Evolutionary conservation across 53 echinoderm and acorn worm species (phyloP), one percentile per base, ranked within the genome.

Genomic region (Luidia sarsii): DNA sequence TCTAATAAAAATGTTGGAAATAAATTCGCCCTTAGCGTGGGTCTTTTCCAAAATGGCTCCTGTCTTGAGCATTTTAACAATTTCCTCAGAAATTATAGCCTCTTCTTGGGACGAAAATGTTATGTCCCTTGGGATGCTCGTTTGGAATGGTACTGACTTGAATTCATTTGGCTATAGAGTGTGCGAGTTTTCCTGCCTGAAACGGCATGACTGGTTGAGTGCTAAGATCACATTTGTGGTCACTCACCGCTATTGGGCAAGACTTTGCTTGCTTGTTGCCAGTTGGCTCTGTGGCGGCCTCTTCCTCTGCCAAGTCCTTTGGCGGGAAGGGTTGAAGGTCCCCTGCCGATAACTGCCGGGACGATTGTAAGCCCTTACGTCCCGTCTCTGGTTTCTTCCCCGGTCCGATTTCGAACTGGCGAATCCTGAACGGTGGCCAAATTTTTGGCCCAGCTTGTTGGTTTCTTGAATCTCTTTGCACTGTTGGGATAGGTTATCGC

Each of bases 321-420:
- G 55, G 55, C 50, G 55, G 22, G 55, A 11, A 27, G 19, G 20
- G 19, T 15, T 59, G 14, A 21, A 21, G 22, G 20, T n/a, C 25
- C 21, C 21, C n/a, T n/a, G n/a, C n/a, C n/a, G n/a, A n/a, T n/a
- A n/a, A n/a, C n/a, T n/a, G 53, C n/a, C n/a, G n/a, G 25, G 7
- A 4, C 21, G 22, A 23, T 27, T 11, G 55, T 54, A 21, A 27
- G 19, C 25, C 21, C 55, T 54, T 21, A 54, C 55, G 7, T 27
- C 0, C 0, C 7, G 15, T 1, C 22, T 19, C 7, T 14, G 55
- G 16, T 7, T 4, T 18, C 22, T 21, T 18, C 3, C 50, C 19
- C 50, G 16, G 11, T 65, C 65, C 39, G 65, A 65, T 65, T 65
- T 65, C 39, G 65, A 13, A 24, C 62, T 13, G 62, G 27, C 29